Conservation (phyloP, 2,113 vertebrate genomes). For the Acanthisitta chloris region DNA sequence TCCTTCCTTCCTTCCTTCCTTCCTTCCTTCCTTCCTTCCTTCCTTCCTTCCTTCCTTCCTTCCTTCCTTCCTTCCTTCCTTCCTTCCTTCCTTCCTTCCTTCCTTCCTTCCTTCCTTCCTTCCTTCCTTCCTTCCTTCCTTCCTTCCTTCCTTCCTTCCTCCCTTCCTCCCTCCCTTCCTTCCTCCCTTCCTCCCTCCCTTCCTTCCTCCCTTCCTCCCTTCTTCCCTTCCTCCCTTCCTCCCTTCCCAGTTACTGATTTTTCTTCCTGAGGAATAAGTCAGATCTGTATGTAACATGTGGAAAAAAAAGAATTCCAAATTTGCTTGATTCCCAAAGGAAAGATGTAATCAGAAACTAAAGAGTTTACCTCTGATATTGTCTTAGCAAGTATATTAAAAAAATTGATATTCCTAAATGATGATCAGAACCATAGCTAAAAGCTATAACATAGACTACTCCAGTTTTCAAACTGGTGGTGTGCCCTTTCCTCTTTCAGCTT, state of each 20-base stretch:
- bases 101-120: no score
- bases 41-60: no score
- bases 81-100: accelerated
- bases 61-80: accelerated
- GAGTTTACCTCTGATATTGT: neutral
- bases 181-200: accelerated
- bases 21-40: accelerated
- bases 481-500: neutral
- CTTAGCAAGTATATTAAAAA: neutral
- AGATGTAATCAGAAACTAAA: neutral
- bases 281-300: neutral
- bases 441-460: neutral
- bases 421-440: neutral
- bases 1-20: accelerated
- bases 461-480: neutral
- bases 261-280: neutral
- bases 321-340: neutral
- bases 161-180: neutral
- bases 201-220: neutral
- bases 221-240: neutral
- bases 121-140: accelerated
- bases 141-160: accelerated
- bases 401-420: neutral
- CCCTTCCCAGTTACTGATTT: neutral
- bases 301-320: neutral